These are phyloP conservation scores for Cephus pygmeus DNA, from an alignment of 2,888 invertebrate genomes.

Conservation along the genomic window DNA sequence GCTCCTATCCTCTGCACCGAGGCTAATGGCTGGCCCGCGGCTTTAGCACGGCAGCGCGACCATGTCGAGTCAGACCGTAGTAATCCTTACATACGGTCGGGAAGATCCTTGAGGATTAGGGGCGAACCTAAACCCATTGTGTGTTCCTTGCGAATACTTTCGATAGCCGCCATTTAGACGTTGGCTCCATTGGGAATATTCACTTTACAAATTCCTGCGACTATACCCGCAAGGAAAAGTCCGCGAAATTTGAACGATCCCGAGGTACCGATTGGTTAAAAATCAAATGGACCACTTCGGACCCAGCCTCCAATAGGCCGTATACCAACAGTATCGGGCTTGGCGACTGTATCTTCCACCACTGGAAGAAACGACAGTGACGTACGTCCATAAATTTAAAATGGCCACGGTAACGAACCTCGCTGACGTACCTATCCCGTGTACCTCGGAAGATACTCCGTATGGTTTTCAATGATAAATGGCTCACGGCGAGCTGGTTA, in stretches of 20 bases:
- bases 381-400: constrained; percentile 1
- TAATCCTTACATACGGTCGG: constrained; percentile 58
- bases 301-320: not conserved
- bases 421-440: not conserved
- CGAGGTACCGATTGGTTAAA: not conserved
- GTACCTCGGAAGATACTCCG: not conserved
- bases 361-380: not conserved
- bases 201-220: not conserved
- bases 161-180: not conserved
- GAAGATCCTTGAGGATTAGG: constrained; percentile 54
- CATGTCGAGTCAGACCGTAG: constrained; percentile 44
- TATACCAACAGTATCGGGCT: not conserved
- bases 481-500: constrained; percentile 39
- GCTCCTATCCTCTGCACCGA: constrained; percentile 18
- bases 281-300: not conserved
- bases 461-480: constrained; percentile 41
- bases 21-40: constrained; percentile 51
- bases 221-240: not conserved
- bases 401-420: not conserved
- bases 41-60: constrained; percentile 43
- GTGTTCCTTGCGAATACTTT: constrained; percentile 18
- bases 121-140: constrained; percentile 43
- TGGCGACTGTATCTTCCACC: not conserved
- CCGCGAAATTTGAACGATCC: not conserved
- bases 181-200: not conserved